Percentiles rank a stretch among this genome's conserved stretches.
phyloP scores from a whole-genome alignment of 2,113 vertebrate genomes.

The Pundamilia nyererei region DNA sequence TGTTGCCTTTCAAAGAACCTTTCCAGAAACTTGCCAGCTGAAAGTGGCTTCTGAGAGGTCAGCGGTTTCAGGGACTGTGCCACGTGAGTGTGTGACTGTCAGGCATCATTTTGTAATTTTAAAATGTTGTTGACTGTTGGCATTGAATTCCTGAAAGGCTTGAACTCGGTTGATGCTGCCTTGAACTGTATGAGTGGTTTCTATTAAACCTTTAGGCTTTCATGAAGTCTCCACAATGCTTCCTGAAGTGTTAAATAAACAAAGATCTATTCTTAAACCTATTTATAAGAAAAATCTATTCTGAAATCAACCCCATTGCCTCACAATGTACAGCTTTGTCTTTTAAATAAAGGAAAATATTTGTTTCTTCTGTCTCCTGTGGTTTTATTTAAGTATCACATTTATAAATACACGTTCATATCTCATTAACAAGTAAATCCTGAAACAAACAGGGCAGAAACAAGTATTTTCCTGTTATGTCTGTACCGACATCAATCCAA shows the following conservation, averaged over 20 bases:
- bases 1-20: not conserved
- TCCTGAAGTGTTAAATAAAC: not conserved
- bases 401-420: not conserved
- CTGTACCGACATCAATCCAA: not conserved
- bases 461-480: constrained; percentile 69
- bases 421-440: not conserved
- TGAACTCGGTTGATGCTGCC: not conserved
- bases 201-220: not conserved
- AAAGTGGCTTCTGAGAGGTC: not conserved
- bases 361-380: constrained; percentile 87
- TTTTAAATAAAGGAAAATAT: constrained; percentile 93
- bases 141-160: not conserved
- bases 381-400: constrained; percentile 70
- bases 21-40: not conserved
- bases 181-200: not conserved
- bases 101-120: not conserved
- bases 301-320: not conserved
- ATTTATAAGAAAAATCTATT: not conserved
- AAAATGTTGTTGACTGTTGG: not conserved
- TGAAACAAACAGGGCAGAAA: constrained; percentile 54
- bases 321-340: constrained; percentile 35
- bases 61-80: not conserved
- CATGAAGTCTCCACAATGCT: constrained; percentile 6
- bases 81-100: not conserved
- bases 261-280: not conserved